Evolutionary conservation across 2,888 invertebrate genomes (phyloP).

Genomic region (Zeuzera pyrina): DNA sequence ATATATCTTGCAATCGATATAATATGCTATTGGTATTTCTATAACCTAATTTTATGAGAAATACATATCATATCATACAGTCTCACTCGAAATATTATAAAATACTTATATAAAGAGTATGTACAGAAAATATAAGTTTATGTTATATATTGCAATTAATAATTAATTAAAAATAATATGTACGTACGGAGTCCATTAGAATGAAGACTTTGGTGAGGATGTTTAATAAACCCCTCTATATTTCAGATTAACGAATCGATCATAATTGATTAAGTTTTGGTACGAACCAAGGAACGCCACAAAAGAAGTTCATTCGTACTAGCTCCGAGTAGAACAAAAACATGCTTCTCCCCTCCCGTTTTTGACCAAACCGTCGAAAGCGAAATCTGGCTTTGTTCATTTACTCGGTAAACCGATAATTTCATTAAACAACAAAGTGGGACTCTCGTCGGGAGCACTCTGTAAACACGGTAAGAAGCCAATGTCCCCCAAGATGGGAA

Average conservation of each 20-base stretch:
- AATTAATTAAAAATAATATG: too few relatives aligned
- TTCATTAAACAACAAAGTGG: conserved; percentile 73
- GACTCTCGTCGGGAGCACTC: conserved; percentile 52
- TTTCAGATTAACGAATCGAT: conserved; percentile 66
- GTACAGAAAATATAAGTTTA: too few relatives aligned
- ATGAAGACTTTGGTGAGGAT: too few relatives aligned
- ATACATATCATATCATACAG: too few relatives aligned
- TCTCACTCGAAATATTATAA: too few relatives aligned
- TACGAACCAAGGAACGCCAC: conserved; percentile 45
- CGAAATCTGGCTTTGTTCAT: conserved; percentile 73
- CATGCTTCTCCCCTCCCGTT: conserved; percentile 47
- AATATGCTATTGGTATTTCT: too few relatives aligned
- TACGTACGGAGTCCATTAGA: too few relatives aligned
- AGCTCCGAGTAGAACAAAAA: conserved; percentile 58
- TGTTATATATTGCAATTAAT: too few relatives aligned
- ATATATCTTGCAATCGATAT: too few relatives aligned
- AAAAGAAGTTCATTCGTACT: conserved; percentile 57
- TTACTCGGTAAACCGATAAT: conserved; percentile 73
- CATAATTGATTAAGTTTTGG: conserved; percentile 69
- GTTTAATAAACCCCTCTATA: conserved; percentile 49
- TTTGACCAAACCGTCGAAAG: conserved; percentile 57
- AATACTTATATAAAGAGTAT: too few relatives aligned
- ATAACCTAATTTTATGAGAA: too few relatives aligned
- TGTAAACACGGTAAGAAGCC: conserved; percentile 70
- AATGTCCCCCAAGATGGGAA: conserved; percentile 68